Evolutionary conservation across 2,797 vertebrate genomes (phyloP), one percentile per base, ranked within the genome.

Genomic region (Pristis pectinata): DNA sequence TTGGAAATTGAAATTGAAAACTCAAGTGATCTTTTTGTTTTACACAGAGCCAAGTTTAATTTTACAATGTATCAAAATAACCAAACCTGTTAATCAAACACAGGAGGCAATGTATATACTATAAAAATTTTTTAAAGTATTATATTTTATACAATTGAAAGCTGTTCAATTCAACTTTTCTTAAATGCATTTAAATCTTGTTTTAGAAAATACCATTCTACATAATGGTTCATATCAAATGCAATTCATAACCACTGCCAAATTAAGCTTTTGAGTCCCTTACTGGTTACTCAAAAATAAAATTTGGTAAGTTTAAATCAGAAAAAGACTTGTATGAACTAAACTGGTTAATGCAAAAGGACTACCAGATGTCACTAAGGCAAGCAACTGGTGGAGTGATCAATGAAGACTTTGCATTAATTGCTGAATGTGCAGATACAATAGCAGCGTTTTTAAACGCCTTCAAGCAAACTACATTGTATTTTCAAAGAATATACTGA

Each of bases 321-420:
- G 96, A 97, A 96, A 97, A 97, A 97, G 97, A 97, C 96, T 96
- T 5, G 30, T 96, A 97, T 97, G 97, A 97, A 97, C 97, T 97
- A 97, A 97, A 97, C 96, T 97, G 96, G 97, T 97, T 97, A 97
- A 97, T 97, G 97, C 97, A 97, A 97, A 96, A 95, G 82, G 97
- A 97, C 96, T 96, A 98, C 98, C 98, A 99, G 98, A 99, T 99
- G 98, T 98, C 98, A 98, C 98, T 98, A 98, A 98, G 98, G 98
- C 97, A 97, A 98, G 98, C 97, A 98, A 98, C 98, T 97, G 97
- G 97, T 98, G 97, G 98, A 97, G 97, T 97, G 97, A 97, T 97
- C 97, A 97, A 97, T 95, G 96, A 97, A 97, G 97, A 97, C 97
- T 97, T 97, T 97, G 97, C 97, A 98, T 97, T 97, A 97, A 97